phyloP scores from a whole-genome alignment of 2,797 vertebrate species.

The Philypnodon macrostomus region DNA sequence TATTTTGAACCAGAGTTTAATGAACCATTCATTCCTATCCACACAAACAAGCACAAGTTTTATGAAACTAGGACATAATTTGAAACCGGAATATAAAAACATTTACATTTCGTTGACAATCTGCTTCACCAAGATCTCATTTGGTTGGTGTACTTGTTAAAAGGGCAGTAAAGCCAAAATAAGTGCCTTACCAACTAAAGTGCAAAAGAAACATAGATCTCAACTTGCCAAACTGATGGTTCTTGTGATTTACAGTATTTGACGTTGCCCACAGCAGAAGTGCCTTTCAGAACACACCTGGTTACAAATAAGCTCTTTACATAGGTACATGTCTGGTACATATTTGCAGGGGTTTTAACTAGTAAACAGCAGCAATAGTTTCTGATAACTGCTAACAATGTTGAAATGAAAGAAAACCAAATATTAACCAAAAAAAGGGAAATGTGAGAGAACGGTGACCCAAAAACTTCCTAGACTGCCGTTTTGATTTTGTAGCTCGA shows the following conservation, averaged over 20 bases:
- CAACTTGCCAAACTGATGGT: constrained; percentile 1
- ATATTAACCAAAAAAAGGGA: constrained; percentile 33
- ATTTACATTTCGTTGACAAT: background rate
- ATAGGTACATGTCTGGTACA: constrained; percentile 5
- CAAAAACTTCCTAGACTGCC: constrained; percentile 32
- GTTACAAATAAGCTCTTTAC: constrained; percentile 41
- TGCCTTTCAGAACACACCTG: constrained; percentile 17
- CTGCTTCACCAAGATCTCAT: constrained; percentile 2
- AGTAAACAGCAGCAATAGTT: constrained; percentile 21
- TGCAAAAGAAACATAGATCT: constrained; percentile 40
- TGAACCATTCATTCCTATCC: constrained; percentile 7
- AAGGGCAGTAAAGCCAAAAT: constrained; percentile 10
- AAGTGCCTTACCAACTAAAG: constrained; percentile 49
- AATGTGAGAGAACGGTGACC: constrained; percentile 43
- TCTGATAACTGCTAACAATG: constrained; percentile 12
- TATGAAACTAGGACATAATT: constrained; percentile 7
- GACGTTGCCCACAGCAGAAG: constrained; percentile 25
- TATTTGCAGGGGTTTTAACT: constrained; percentile 20
- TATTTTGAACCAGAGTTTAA: too few relatives aligned
- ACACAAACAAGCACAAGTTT: constrained; percentile 9
- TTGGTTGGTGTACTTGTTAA: constrained; percentile 24
- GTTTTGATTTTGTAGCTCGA: constrained; percentile 43
- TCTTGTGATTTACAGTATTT: background rate
- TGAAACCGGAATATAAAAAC: constrained; percentile 11
- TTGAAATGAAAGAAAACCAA: constrained; percentile 45